These are phyloP conservation scores for Azemiops feae DNA, from an alignment of 2,113 vertebrate species.

Conservation along the genomic window DNA sequence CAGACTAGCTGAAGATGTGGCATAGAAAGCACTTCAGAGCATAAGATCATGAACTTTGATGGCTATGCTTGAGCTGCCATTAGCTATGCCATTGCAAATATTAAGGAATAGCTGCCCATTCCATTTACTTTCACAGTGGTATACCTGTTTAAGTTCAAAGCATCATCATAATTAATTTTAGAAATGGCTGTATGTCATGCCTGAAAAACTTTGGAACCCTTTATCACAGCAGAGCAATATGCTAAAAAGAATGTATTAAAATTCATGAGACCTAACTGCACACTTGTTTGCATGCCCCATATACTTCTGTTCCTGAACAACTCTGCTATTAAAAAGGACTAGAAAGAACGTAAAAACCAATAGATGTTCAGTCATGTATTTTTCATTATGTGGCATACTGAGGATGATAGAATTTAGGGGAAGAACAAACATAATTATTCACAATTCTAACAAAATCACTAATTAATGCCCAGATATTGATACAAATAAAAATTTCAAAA, in stretches of 20 bases:
- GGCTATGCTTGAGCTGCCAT: not conserved
- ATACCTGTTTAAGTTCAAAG: slow-evolving; percentile 10
- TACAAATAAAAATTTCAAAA: not conserved
- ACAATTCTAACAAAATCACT: not conserved
- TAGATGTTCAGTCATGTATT: not conserved
- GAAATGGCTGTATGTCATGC: not conserved
- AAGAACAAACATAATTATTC: not conserved
- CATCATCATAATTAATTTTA: not conserved
- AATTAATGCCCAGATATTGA: not conserved
- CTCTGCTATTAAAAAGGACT: not conserved
- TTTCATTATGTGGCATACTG: not conserved
- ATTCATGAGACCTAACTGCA: not conserved
- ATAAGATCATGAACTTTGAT: not conserved
- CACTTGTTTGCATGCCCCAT: not conserved
- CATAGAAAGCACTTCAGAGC: not conserved
- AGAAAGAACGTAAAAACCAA: not conserved
- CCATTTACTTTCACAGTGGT: not conserved
- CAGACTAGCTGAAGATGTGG: not conserved
- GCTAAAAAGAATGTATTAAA: not conserved
- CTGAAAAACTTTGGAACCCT: not conserved
- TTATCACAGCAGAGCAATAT: not conserved
- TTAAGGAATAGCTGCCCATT: not conserved
- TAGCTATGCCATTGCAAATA: not conserved
- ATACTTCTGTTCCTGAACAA: not conserved
- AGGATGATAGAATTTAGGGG: not conserved